phyloP scores from a whole-genome alignment of 2,888 invertebrate genomes.

The Coleophora flavipennella region DNA sequence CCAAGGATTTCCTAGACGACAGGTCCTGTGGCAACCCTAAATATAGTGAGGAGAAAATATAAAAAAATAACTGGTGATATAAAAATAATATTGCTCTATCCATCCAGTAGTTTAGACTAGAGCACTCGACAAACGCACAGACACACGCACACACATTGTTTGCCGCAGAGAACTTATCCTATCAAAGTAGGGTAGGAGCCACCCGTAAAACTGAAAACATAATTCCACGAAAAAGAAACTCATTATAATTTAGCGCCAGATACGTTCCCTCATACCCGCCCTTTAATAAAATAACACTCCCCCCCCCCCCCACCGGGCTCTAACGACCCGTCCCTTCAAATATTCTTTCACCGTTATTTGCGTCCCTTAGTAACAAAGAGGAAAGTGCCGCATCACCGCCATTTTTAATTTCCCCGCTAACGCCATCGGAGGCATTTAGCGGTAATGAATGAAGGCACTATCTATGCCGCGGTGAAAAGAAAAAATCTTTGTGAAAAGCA shows the following conservation, averaged over 20 bases:
- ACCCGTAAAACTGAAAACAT: background rate
- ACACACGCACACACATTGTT: too few species aligned
- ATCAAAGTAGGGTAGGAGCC: background rate
- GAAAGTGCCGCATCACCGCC: constrained; percentile 66
- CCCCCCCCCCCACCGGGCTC: constrained; percentile 48
- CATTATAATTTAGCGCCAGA: constrained; percentile 18
- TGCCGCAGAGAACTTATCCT: too few species aligned
- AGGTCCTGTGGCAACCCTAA: too few species aligned
- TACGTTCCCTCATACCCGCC: constrained; percentile 27
- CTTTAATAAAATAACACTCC: constrained; percentile 25
- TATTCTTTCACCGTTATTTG: constrained; percentile 62
- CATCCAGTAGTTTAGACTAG: too few species aligned
- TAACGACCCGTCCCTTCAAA: constrained; percentile 56
- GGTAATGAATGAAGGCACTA: constrained; percentile 37
- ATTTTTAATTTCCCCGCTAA: constrained; percentile 71
- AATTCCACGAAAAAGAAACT: constrained; percentile 6
- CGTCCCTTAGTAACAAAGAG: constrained; percentile 59
- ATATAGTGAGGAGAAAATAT: too few species aligned
- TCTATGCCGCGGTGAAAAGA: constrained; percentile 55
- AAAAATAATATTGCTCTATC: too few species aligned
- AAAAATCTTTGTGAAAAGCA: constrained; percentile 35
- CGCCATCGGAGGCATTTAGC: constrained; percentile 61
- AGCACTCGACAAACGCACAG: too few species aligned
- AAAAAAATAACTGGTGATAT: too few species aligned
- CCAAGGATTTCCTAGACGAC: too few species aligned